Evolutionary conservation across 2,797 vertebrate genomes (phyloP), one percentile per base, ranked within the genome.

Genomic region (Sebastes melanostomus): DNA sequence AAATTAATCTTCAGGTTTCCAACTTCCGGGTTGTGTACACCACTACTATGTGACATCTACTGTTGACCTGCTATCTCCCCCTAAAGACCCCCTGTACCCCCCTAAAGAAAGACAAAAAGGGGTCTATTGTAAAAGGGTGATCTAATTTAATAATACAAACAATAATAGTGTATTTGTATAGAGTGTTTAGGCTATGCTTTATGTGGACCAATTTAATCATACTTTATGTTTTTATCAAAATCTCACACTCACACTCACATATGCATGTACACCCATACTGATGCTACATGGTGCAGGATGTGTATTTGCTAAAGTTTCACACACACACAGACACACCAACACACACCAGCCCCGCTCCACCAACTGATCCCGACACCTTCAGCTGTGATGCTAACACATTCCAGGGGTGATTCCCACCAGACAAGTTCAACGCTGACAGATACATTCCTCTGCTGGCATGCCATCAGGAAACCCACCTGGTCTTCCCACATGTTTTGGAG

Each of bases 311-410:
- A 50, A 50, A 50, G 46, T 50, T 50, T 50, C 46, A 50, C 65
- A 46, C 18, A 50, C 18, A n/a, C 36, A 55, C 71, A 10, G 29
- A 74, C 22, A 27, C 22, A 55, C 24, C 2, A 24, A 24, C 24
- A 24, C 24, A 24, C 24, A 24, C 24, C 24, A 24, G 24, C 24
- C 24, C 24, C 24, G 24, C 24, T 24, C 24, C 24, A 27, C 60
- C 77, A 77, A 52, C 78, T 85, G 85, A 88, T 68, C 72, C 30
- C 6, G 25, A 81, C 85, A 68, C 74, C 72, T 75, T 90, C 86
- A 92, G 86, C 89, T 90, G 87, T 89, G 89, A 86, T 9, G 9
- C 25, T 18, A 46, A 71, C 81, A 88, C 91, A 93, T 92, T 91
- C 61, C 85, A 66, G 66, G 29, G 61, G 2, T 18, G 70, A 83